Base-by-base conservation (phyloP, 2,113 vertebrate genomes). In the Sebastes schlegelii region DNA sequence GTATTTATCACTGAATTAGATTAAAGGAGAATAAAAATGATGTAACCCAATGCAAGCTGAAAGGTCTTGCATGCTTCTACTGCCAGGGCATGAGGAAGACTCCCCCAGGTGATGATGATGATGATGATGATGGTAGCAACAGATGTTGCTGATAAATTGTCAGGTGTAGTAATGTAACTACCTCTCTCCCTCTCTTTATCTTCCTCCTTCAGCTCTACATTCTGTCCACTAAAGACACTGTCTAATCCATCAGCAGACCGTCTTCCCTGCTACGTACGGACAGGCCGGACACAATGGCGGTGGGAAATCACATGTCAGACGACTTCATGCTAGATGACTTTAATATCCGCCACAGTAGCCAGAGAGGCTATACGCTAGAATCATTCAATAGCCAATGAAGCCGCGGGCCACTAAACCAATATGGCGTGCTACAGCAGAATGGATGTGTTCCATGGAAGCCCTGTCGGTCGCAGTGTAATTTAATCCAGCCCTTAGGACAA, bases 291-390 rank as follows among this genome's bases (percentile, higher is more conserved):
- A 92, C 85, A 84, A 89, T 84, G 83, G 87, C 67, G 68, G 79
- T 58, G 83, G 89, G 89, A 91, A 92, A 90, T 92, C 92, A 88
- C 90, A 92, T 86, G 90, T 93, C 90, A 85, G 85, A 90, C 60
- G 75, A 87, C 81, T 90, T 94, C 91, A 92, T 93, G 93, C 82
- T 92, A 83, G 89, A 95, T 95, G 89, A 89, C 91, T 95, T 95
- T 95, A 93, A 95, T 95, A 94, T 95, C 92, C 89, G 82, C 88
- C 79, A 74, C 90, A 82, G 84, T 90, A 86, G 90, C 90, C 87
- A 91, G 87, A 69, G 72, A 93, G 83, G 84, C 91, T 85, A 84
- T 87, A 87, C 74, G 66, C 91, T 88, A 79, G 88, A 92, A 95
- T 93, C 91, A 87, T 91, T 94, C 91, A 92, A 89, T 85, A 87